Percentiles rank a stretch among this genome's conserved stretches.
phyloP scores from a whole-genome alignment of 35 echinoderm and acorn worm species.

The Lytechinus pictus region DNA sequence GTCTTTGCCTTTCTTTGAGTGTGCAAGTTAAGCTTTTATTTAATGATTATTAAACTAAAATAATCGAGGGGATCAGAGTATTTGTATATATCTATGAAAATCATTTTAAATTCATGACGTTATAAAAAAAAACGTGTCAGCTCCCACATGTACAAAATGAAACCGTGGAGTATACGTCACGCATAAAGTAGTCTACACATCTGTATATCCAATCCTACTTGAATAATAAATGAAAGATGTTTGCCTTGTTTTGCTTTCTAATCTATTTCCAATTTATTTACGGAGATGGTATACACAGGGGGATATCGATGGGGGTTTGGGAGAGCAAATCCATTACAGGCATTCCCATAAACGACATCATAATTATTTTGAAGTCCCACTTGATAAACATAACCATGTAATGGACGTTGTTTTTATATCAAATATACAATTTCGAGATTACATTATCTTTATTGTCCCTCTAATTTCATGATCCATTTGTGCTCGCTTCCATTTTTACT shows the following conservation, averaged over 20 bases:
- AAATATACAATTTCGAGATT: too few species aligned
- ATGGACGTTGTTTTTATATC: too few species aligned
- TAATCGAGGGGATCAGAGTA: too few species aligned
- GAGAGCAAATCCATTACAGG: neutral
- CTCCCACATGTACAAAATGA: neutral
- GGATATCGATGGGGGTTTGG: neutral
- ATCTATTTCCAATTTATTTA: slow-evolving; percentile 21
- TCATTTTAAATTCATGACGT: too few species aligned
- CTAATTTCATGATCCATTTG: neutral
- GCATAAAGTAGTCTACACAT: neutral
- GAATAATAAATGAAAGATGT: neutral
- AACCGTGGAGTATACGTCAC: neutral
- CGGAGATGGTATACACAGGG: neutral
- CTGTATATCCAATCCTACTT: neutral
- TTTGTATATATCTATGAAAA: too few species aligned
- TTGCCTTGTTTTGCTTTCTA: slow-evolving; percentile 18
- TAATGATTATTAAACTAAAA: too few species aligned
- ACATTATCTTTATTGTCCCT: neutral
- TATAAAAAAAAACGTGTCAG: neutral
- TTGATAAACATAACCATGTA: neutral
- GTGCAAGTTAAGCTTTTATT: too few species aligned
- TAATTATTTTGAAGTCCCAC: neutral
- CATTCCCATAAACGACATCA: too few species aligned
- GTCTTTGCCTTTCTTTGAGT: too few species aligned
- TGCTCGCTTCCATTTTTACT: neutral